A percentile compares a stretch with the other conserved stretches of the same genome.
Evolutionary conservation across 1,140 invertebrate genomes (phyloP).

Genomic region (Colletes gigas): DNA sequence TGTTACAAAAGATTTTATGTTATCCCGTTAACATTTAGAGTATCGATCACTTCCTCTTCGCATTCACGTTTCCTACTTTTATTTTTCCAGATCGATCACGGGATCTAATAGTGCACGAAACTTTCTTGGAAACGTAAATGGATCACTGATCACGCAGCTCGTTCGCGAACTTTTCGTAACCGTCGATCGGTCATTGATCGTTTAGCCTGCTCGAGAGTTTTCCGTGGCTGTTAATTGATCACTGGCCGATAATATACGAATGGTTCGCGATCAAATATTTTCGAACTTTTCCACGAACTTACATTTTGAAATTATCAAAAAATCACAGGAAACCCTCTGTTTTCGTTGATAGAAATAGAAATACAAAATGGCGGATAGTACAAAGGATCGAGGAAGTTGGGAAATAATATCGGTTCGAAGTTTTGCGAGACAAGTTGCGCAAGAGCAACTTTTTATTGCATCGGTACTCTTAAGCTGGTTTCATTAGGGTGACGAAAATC

Average conservation of each 20-base stretch:
- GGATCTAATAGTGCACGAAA: not conserved
- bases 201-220: not conserved
- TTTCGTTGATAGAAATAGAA: no score
- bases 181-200: conserved; percentile 15
- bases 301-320: no score
- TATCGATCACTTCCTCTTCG: not conserved
- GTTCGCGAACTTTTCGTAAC: not conserved
- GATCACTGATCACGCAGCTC: not conserved
- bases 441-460: conserved; percentile 15
- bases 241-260: not conserved
- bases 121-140: not conserved
- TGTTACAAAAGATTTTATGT: not conserved
- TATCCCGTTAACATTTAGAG: no score
- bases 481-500: conserved; percentile 22
- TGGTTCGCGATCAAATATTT: not conserved
- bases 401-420: not conserved
- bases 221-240: not conserved
- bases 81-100: not conserved
- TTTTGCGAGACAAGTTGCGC: conserved; percentile 1
- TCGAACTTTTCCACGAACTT: not conserved
- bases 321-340: no score
- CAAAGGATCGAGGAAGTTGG: no score
- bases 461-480: conserved; percentile 10
- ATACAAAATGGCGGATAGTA: not conserved
- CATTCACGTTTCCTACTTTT: not conserved